Evolutionary conservation across 2,113 vertebrate genomes (phyloP), one percentile per base, ranked within the genome.

Genomic region (Theristicus caerulescens): DNA sequence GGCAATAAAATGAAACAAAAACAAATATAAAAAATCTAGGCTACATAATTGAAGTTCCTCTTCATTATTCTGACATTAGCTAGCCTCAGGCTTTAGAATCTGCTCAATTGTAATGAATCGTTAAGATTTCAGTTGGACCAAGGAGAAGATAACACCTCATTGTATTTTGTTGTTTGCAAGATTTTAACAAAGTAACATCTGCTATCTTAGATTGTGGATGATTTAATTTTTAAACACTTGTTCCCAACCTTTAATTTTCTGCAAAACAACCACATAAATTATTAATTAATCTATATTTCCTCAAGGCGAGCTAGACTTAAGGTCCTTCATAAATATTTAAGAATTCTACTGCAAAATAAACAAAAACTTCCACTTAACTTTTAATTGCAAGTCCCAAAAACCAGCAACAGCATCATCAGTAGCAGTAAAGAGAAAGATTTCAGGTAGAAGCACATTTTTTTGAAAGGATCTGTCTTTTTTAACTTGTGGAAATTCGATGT

Each of bases 151-250:
- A 97, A 80, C 88, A 96, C 65, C 90, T 96, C 95, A 93, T 94
- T 95, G 89, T 96, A 89, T 59, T 96, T 95, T 72, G 81, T 97
- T 97, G 88, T 97, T 92, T 97, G 94, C 55, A 97, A 97, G 88
- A 97, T 97, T 98, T 98, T 95, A 97, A 96, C 98, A 97, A 97
- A 97, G 97, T 97, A 97, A 94, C 98, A 98, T 98, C 96, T 98
- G 93, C 93, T 98, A 16, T 98, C 96, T 97, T 97, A 93, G 94
- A 94, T 85, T 95, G 94, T 93, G 92, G 95, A 97, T 98, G 97
- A 98, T 98, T 98, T 98, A 98, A 98, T 98, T 98, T 98, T 98
- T 98, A 98, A 98, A 98, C 98, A 98, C 72, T 95, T 97, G 97
- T 97, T 98, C 93, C 86, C 96, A 98, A 97, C 94, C 97, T 98